Percentiles rank a stretch among this genome's conserved stretches.
phyloP scores from a whole-genome alignment of 2,113 vertebrate species.

The Antidorcas marsupialis region DNA sequence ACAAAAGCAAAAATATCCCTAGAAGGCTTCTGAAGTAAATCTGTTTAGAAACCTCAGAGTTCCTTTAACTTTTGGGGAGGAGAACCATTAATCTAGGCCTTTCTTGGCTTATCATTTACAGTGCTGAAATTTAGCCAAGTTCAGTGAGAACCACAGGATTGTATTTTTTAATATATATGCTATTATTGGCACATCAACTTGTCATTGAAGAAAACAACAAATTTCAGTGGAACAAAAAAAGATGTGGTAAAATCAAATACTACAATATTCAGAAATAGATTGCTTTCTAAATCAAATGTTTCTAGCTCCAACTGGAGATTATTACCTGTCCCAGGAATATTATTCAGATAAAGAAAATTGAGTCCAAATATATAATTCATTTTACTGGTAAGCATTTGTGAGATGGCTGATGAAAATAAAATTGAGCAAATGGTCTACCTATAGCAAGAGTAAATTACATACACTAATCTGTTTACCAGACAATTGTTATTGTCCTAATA shows the following conservation, averaged over 20 bases:
- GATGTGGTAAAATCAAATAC: background rate
- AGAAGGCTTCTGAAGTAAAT: background rate
- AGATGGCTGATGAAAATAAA: slow-evolving; percentile 26
- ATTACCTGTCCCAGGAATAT: background rate
- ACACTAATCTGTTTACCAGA: background rate
- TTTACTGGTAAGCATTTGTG: background rate
- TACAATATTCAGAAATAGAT: background rate
- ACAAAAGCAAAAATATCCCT: background rate
- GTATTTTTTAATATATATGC: background rate
- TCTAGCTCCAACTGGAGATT: background rate
- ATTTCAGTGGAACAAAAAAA: background rate
- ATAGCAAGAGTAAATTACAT: background rate
- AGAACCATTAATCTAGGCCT: background rate
- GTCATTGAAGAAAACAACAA: background rate
- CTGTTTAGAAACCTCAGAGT: background rate
- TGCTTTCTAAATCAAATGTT: background rate
- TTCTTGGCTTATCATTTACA: background rate
- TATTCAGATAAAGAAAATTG: slow-evolving; percentile 11
- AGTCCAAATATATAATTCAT: background rate
- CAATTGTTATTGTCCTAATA: background rate
- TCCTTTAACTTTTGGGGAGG: background rate
- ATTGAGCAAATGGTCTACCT: background rate
- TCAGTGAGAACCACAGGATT: background rate
- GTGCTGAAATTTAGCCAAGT: background rate
- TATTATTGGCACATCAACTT: background rate